Conservation (phyloP, 2,113 vertebrate genomes). For the Bostrychus sinensis region DNA sequence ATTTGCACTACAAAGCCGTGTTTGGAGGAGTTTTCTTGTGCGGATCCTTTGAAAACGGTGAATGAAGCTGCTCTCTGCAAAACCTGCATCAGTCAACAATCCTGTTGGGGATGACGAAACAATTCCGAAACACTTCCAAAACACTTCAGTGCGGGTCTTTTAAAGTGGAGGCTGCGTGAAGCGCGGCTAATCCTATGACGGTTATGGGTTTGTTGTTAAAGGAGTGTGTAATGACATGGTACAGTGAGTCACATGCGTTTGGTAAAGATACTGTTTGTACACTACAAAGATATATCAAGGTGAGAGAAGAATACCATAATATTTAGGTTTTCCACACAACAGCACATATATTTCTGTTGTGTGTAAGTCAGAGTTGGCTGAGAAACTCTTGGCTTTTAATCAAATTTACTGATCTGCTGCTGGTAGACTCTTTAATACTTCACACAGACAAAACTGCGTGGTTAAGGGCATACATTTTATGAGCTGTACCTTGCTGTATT, state of each 20-base stretch:
- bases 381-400: too few species aligned
- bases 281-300: neutral
- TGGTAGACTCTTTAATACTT: too few species aligned
- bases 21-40: slow-evolving; percentile 2
- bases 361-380: too few species aligned
- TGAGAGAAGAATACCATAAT: neutral
- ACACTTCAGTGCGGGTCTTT: slow-evolving; percentile 6
- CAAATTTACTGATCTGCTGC: too few species aligned
- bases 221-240: neutral
- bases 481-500: too few species aligned
- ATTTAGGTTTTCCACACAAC: too few species aligned
- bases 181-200: neutral
- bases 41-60: slow-evolving; percentile 28
- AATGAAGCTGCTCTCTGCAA: neutral
- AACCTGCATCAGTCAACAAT: slow-evolving; percentile 24
- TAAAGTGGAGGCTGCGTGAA: neutral
- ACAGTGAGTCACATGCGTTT: neutral
- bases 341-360: too few species aligned
- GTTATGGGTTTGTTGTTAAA: neutral
- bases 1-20: slow-evolving; percentile 36
- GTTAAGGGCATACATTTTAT: too few species aligned
- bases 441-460: too few species aligned
- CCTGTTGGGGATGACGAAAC: slow-evolving; percentile 40
- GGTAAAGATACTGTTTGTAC: neutral
- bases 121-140: slow-evolving; percentile 40